Percentiles rank a stretch among this genome's conserved stretches.
These are phyloP conservation scores for Casuarius casuarius DNA, from an alignment of 2,113 vertebrate genomes.

Conservation along the genomic window DNA sequence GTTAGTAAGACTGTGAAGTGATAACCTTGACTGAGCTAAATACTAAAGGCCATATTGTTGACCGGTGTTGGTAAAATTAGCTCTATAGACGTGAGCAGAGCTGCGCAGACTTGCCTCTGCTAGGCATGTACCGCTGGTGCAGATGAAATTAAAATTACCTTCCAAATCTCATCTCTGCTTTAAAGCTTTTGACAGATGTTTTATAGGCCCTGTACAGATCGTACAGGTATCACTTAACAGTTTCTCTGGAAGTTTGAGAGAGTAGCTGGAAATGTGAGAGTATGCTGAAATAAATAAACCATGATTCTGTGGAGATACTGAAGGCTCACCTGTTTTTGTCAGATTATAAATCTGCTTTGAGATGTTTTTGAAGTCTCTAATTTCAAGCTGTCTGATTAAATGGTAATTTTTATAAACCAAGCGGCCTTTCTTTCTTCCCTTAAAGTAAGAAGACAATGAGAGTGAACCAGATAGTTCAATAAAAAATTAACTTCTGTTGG, in stretches of 20 bases:
- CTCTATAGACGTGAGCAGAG: not conserved
- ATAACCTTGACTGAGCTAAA: not conserved
- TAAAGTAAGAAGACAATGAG: not conserved
- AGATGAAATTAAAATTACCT: not conserved
- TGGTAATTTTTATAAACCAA: not conserved
- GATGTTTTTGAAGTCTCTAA: not conserved
- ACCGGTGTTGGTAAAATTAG: not conserved
- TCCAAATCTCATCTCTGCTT: not conserved
- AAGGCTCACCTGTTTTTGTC: not conserved
- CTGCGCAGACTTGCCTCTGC: not conserved
- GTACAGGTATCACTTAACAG: no score
- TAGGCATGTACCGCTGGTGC: not conserved
- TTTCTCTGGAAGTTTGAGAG: not conserved
- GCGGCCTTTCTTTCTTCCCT: not conserved
- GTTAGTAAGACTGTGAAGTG: not conserved
- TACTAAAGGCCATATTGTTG: fast-evolving
- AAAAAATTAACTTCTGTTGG: not conserved
- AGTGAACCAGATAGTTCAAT: not conserved
- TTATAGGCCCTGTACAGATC: not conserved
- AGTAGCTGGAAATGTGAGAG: not conserved
- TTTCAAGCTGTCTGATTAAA: not conserved
- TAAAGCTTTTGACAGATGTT: not conserved
- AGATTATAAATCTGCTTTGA: not conserved
- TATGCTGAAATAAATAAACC: not conserved
- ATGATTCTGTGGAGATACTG: not conserved